Evolutionary conservation across 1,140 invertebrate species (phyloP).

Genomic region (Chrysopa pallens): DNA sequence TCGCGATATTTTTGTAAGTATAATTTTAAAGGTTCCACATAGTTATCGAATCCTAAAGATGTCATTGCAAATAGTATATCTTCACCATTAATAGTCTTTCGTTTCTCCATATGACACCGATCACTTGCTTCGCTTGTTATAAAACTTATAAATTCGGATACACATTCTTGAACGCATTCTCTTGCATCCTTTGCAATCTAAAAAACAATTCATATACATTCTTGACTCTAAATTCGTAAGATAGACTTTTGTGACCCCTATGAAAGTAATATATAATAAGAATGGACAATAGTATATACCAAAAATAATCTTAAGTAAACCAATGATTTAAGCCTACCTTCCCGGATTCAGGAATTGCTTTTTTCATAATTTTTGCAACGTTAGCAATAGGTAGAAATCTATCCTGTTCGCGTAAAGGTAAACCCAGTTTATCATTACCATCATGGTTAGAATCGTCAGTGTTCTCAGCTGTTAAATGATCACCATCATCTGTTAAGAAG

Average conservation of each 20-base stretch:
- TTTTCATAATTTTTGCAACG: constrained; percentile 98
- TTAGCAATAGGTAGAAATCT: constrained; percentile 96
- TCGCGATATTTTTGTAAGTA: constrained; percentile 97
- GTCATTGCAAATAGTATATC: constrained; percentile 96
- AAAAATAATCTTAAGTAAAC: too few relatives aligned
- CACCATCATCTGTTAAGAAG: constrained; percentile 9
- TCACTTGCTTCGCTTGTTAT: constrained; percentile 97
- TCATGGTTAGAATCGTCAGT: constrained; percentile 55
- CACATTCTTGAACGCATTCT: constrained; percentile 99
- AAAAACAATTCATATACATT: constrained; percentile 11
- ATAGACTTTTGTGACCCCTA: too few relatives aligned
- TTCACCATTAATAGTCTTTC: constrained; percentile 99
- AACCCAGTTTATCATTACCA: constrained; percentile 25
- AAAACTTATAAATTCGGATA: constrained; percentile 98
- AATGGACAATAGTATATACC: too few relatives aligned
- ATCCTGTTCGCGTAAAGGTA: constrained; percentile 71
- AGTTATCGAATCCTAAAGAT: constrained; percentile 94
- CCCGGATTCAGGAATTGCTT: constrained; percentile 86
- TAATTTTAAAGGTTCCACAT: constrained; percentile 90
- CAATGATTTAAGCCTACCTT: constrained; percentile 41
- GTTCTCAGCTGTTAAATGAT: constrained; percentile 35
- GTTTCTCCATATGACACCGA: constrained; percentile 89
- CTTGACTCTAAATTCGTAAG: background rate
- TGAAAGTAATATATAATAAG: too few relatives aligned
- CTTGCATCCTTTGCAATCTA: constrained; percentile 97